A percentile compares a stretch with the other conserved stretches of the same genome.
Conservation (phyloP, 1,140 invertebrate species). For the Drosophila sulfurigaster region DNA sequence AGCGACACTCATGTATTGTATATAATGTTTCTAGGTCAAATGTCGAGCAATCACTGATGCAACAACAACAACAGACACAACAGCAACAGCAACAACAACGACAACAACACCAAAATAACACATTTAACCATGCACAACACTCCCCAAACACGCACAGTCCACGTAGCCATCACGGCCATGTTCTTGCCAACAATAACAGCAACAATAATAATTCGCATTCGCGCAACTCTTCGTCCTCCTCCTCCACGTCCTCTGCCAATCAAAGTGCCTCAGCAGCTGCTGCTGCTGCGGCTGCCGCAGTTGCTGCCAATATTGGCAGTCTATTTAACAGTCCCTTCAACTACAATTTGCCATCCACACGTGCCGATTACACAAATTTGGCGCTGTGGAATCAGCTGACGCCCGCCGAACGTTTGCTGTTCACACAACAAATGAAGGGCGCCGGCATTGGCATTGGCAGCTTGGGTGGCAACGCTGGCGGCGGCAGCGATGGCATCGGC, state of each 20-base stretch:
- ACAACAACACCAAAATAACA: conserved; percentile 68
- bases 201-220: conserved; percentile 21
- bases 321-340: conserved; percentile 68
- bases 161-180: conserved; percentile 50
- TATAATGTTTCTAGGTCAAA: conserved; percentile 85
- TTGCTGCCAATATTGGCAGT: conserved; percentile 60
- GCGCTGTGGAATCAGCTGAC: conserved; percentile 81
- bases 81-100: conserved; percentile 62
- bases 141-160: conserved; percentile 54
- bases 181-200: conserved; percentile 51
- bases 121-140: conserved; percentile 68
- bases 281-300: conserved; percentile 52
- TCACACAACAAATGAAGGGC: conserved; percentile 78
- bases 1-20: conserved; percentile 63
- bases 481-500: not conserved
- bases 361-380: conserved; percentile 73
- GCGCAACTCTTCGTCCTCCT: conserved; percentile 34
- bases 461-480: not conserved
- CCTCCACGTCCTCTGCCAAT: conserved; percentile 27
- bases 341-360: conserved; percentile 71
- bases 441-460: not conserved
- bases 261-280: conserved; percentile 30
- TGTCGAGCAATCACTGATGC: conserved; percentile 84
- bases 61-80: conserved; percentile 72
- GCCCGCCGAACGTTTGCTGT: conserved; percentile 66